Evolutionary conservation across 2,888 invertebrate species (phyloP).

Genomic region (Monopis laevigella): DNA sequence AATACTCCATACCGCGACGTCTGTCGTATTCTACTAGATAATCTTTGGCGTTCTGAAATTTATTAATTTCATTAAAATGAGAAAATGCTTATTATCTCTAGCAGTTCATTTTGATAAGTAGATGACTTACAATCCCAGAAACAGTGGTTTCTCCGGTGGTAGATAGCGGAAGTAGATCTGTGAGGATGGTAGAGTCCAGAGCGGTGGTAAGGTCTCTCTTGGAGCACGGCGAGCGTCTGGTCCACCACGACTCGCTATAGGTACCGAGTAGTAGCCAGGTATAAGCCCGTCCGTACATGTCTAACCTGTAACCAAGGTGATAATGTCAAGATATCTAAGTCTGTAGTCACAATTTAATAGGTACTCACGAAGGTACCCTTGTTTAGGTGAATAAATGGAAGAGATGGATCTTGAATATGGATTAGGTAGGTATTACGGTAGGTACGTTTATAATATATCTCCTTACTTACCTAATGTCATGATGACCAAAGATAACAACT

Average conservation of each 20-base stretch:
- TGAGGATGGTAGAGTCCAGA: constrained; percentile 87
- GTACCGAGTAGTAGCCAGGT: constrained; percentile 96
- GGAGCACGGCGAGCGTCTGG: constrained; percentile 74
- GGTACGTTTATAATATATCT: no score
- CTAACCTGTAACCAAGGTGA: constrained; percentile 71
- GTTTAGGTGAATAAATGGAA: no score
- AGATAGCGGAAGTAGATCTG: constrained; percentile 86
- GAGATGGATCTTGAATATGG: no score
- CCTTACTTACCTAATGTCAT: no score
- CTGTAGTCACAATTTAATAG: no score
- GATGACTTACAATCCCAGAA: constrained; percentile 83
- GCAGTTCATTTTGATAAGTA: no score
- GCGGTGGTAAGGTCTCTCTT: constrained; percentile 79
- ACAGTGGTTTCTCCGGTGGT: constrained; percentile 88
- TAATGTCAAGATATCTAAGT: no score
- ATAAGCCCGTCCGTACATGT: constrained; percentile 91
- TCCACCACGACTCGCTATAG: constrained; percentile 82
- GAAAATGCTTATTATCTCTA: no score
- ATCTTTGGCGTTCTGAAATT: constrained; percentile 84
- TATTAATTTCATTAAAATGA: constrained; percentile 9
- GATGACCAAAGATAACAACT: no score
- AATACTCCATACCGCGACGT: constrained; percentile 83
- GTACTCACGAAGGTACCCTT: no score
- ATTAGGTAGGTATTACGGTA: no score
- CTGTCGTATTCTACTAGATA: constrained; percentile 88